Base-by-base conservation (phyloP, 2,113 vertebrate genomes). In the Aramus guarauna region DNA sequence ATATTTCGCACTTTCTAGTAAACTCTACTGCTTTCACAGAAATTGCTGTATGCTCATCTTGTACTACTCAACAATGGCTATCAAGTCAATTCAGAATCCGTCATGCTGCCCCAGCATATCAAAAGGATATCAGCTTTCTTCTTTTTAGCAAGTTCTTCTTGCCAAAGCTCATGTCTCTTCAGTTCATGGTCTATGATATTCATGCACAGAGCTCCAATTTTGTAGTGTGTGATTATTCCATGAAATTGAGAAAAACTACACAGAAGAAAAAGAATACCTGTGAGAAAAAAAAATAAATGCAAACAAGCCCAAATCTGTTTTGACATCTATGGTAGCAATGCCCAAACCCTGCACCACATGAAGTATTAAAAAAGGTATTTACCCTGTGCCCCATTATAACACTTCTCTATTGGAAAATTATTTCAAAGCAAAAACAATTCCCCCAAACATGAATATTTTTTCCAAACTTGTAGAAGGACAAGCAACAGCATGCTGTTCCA, bases 121-220 rank as follows among this genome's bases (percentile, higher is more conserved):
- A 60, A 98, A 99, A 99, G 99, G 99, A 99, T 99, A 99, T 99
- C 98, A 95, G 98, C 98, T 96, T 98, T 98, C 96, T 99, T 99
- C 97, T 99, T 99, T 97, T 99, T 99, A 97, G 98, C 98, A 83
- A 99, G 98, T 90, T 99, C 99, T 47, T 99, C 99, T 91, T 99
- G 99, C 99, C 99, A 99, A 87, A 99, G 98, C 85, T 99, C 98
- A 20, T 98, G 99, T 93, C 99, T 98, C 98, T 99, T 99, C 97
- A 99, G 98, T 88, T 99, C 99, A 75, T 99, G 99, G 92, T 99
- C 99, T 68, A 99, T 99, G 83, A 99, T 99, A 96, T 98, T 99
- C 99, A 99, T 99, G 91, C 99, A 99, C 4, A 99, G 98, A 53
- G 99, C 99, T 88, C 99, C 99, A 43, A 99, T 99, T 98, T 99